A percentile compares a stretch with the other conserved stretches of the same genome.
Conservation (phyloP, 2,113 vertebrate species). For the Hypomesus transpacificus region DNA sequence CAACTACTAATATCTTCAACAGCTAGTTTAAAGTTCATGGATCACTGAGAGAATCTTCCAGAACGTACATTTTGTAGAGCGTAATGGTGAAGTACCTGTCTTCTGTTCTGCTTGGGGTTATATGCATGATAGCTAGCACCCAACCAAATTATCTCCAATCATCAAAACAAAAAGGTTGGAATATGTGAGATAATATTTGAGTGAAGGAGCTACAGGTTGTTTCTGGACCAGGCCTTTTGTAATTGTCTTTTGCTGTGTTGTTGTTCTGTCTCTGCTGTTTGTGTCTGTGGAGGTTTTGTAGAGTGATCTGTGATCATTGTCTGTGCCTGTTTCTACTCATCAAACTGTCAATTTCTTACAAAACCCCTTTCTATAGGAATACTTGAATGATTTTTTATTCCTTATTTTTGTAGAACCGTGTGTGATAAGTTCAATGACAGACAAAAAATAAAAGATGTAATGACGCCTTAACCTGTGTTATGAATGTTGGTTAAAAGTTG, state of each 20-base stretch:
- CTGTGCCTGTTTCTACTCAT: constrained; percentile 36
- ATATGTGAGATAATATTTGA: too few relatives aligned
- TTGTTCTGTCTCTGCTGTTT: constrained; percentile 26
- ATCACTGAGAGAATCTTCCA: too few relatives aligned
- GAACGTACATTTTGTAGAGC: too few relatives aligned
- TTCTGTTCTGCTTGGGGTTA: too few relatives aligned
- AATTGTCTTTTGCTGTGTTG: constrained; percentile 22
- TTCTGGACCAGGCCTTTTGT: not conserved
- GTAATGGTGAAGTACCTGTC: too few relatives aligned
- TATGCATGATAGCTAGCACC: too few relatives aligned
- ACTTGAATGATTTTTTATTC: constrained; percentile 55
- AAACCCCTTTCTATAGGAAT: constrained; percentile 46
- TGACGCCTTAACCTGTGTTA: constrained; percentile 55
- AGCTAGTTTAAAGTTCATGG: too few relatives aligned
- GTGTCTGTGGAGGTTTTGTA: constrained; percentile 46
- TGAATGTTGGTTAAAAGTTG: constrained; percentile 31
- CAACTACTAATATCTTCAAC: not conserved
- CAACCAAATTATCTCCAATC: too few relatives aligned
- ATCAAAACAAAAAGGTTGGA: too few relatives aligned
- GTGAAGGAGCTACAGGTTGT: not conserved
- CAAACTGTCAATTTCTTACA: constrained; percentile 43
- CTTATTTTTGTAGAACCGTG: constrained; percentile 56
- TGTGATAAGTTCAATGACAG: constrained; percentile 33
- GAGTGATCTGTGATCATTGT: constrained; percentile 30
- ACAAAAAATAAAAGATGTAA: constrained; percentile 36